Percentiles rank a stretch among this genome's conserved stretches.
Evolutionary conservation across 2,113 vertebrate species (phyloP).

Genomic region (Phodopus roborovskii): DNA sequence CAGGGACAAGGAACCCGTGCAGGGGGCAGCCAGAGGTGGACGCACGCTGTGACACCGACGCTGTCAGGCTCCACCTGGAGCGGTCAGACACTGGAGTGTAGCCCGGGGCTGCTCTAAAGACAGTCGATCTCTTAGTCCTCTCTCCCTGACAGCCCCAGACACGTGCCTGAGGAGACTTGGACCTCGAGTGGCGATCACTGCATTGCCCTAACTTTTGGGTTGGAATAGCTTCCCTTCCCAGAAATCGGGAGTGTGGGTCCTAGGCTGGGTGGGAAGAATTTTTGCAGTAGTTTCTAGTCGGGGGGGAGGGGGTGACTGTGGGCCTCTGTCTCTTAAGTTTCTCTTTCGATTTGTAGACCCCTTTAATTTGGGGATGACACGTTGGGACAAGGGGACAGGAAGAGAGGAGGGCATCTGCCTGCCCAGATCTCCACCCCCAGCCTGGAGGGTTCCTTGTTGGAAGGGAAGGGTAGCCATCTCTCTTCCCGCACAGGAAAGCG

Average conservation of each 20-base stretch:
- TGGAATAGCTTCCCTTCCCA: not conserved
- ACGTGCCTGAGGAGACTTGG: constrained; percentile 22
- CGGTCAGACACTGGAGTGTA: not conserved
- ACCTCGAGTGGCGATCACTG: not conserved
- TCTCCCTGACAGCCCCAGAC: not conserved
- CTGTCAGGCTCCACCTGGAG: not conserved
- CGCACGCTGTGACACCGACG: not conserved
- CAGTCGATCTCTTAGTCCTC: not conserved
- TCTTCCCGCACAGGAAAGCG: constrained; percentile 65
- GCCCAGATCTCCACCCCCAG: not conserved
- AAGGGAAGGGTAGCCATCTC: constrained; percentile 38
- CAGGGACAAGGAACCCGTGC: not conserved
- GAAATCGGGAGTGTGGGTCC: not conserved
- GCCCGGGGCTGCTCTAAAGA: not conserved
- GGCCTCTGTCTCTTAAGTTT: constrained; percentile 61
- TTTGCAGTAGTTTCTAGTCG: constrained; percentile 4
- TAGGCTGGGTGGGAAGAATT: not conserved
- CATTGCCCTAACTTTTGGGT: not conserved
- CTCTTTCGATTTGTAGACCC: constrained; percentile 73
- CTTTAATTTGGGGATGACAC: constrained; percentile 58
- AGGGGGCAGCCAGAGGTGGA: not conserved
- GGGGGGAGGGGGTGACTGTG: not conserved
- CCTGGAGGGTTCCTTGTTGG: constrained; percentile 64
- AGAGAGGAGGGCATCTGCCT: constrained; percentile 63
- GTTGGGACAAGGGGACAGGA: constrained; percentile 44